phyloP scores from a whole-genome alignment of 1,140 invertebrate genomes.

The Eriocheir sinensis region DNA sequence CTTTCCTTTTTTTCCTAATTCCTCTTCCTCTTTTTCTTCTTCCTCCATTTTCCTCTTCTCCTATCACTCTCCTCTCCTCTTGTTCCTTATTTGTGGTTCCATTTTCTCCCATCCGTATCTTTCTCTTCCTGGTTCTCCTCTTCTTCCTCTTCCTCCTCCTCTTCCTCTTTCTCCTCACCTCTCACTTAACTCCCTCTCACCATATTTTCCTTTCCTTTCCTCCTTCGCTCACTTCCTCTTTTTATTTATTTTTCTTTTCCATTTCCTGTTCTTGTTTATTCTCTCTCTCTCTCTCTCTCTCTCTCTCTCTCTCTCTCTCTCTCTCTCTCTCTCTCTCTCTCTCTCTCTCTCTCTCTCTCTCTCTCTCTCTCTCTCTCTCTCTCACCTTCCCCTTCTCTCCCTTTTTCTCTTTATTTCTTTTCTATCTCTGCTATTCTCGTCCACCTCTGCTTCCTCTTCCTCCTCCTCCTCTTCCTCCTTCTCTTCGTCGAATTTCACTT shows the following conservation, averaged over 20 bases:
- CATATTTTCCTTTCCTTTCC: not conserved
- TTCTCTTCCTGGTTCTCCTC: not conserved
- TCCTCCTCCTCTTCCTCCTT: no score
- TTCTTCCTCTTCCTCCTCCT: not conserved
- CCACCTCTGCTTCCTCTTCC: no score
- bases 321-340: no score
- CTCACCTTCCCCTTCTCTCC: no score
- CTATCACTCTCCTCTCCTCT: not conserved
- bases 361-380: no score
- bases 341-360: no score
- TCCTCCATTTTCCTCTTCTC: not conserved
- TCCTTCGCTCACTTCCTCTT: not conserved
- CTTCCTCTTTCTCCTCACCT: not conserved
- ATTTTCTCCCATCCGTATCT: not conserved
- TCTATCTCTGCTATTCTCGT: no score
- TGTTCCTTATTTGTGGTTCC: not conserved
- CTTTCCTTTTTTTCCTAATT: not conserved
- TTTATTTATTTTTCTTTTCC: not conserved
- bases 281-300: no score
- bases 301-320: no score
- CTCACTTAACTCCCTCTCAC: not conserved
- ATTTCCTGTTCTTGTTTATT: no score
- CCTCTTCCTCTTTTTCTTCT: not conserved
- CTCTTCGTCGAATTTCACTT: not conserved
- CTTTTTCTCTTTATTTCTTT: no score